phyloP scores from a whole-genome alignment of 2,888 invertebrate genomes.

The Oxystoma pomonae region DNA sequence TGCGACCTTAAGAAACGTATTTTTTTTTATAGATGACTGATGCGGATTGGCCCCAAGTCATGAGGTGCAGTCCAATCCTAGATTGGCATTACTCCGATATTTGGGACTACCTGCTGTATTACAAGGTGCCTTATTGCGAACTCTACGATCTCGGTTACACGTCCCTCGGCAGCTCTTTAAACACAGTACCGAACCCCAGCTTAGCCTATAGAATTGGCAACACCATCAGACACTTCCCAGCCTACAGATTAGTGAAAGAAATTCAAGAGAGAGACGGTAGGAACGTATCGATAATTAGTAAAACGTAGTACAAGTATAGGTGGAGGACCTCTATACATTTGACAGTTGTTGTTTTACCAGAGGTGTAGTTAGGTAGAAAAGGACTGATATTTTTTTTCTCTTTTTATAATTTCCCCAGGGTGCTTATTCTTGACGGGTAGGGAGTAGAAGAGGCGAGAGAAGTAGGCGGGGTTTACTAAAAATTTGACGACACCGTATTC shows the following conservation, averaged over 20 bases:
- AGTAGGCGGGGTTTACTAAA: no score
- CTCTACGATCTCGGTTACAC: conserved; percentile 92
- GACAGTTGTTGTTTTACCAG: no score
- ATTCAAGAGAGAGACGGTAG: conserved; percentile 60
- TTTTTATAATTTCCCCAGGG: no score
- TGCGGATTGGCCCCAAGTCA: conserved; percentile 81
- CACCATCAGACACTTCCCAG: conserved; percentile 60
- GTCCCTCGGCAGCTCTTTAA: conserved; percentile 77
- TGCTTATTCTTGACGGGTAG: no score
- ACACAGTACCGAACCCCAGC: conserved; percentile 77
- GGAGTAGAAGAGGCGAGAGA: no score
- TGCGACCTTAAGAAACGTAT: no score
- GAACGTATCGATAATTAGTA: conserved; percentile 16
- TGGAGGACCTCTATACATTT: no score
- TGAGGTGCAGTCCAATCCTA: conserved; percentile 87
- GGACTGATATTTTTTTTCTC: no score
- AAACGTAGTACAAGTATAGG: no score
- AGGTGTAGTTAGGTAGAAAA: no score
- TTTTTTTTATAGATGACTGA: conserved; percentile 70
- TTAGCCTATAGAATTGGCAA: conserved; percentile 53
- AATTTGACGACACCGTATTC: no score
- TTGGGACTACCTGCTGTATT: conserved; percentile 80
- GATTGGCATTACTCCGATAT: conserved; percentile 89
- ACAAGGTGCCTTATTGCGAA: conserved; percentile 83
- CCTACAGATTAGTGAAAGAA: conserved; percentile 64